Conservation (phyloP, 2,888 invertebrate genomes). For the Sarcophaga variegata region DNA sequence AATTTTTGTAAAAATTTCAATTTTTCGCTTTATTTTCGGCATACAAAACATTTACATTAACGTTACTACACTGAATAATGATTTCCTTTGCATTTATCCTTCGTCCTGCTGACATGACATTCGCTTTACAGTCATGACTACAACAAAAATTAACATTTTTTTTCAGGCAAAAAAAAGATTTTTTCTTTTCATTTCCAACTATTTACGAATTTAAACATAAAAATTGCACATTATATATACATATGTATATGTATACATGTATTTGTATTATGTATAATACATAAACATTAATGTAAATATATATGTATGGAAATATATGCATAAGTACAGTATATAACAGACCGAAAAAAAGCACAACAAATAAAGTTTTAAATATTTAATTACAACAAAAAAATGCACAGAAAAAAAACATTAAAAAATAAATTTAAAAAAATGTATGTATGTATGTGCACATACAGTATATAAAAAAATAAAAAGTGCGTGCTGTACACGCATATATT, state of each 20-base stretch:
- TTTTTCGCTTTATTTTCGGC: slow-evolving; percentile 5
- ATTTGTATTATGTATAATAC: slow-evolving; percentile 23
- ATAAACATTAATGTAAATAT: not conserved
- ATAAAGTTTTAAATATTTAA: not conserved
- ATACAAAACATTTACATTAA: slow-evolving; percentile 47
- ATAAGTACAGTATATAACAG: slow-evolving; percentile 30
- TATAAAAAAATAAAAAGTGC: slow-evolving; percentile 1
- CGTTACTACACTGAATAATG: slow-evolving; percentile 29
- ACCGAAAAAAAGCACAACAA: not conserved
- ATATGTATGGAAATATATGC: slow-evolving; percentile 3
- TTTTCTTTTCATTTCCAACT: not conserved
- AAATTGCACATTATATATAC: not conserved
- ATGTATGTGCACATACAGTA: not conserved
- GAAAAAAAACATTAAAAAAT: not conserved
- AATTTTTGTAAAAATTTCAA: slow-evolving; percentile 11
- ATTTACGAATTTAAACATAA: not conserved
- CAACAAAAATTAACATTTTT: slow-evolving; percentile 4
- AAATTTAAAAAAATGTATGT: not conserved
- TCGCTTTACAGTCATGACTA: slow-evolving; percentile 44
- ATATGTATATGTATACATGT: not conserved
- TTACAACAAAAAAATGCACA: too few relatives aligned
- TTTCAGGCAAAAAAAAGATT: not conserved
- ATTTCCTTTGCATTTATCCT: slow-evolving; percentile 57
- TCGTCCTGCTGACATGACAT: slow-evolving; percentile 66
- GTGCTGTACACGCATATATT: not conserved